Conservation (phyloP, 2,888 invertebrate genomes). For the Brachynemurus nebulosus region DNA sequence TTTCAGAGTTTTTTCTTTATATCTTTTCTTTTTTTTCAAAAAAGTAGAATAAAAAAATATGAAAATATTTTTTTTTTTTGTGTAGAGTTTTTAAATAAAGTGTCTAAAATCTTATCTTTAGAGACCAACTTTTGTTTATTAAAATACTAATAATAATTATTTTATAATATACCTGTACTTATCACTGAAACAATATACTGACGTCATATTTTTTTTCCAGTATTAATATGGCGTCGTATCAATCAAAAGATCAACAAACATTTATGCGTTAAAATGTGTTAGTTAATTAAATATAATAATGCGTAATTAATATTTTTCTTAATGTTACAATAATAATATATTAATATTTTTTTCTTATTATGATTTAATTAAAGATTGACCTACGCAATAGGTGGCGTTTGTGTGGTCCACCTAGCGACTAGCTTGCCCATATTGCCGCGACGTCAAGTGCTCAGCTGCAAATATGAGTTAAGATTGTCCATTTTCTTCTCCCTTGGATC, state of each 20-base stretch:
- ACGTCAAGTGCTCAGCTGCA: slow-evolving; percentile 58
- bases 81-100: no score
- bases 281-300: slow-evolving; percentile 6
- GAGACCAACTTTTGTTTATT: no score
- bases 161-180: slow-evolving; percentile 26
- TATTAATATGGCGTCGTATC: neutral
- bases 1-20: no score
- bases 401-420: slow-evolving; percentile 1
- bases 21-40: neutral
- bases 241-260: slow-evolving; percentile 7
- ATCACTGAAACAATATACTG: slow-evolving; percentile 24
- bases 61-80: slow-evolving; percentile 1
- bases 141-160: slow-evolving; percentile 2
- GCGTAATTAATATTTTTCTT: slow-evolving; percentile 1
- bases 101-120: no score
- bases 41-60: neutral
- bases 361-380: slow-evolving; percentile 11
- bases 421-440: slow-evolving; percentile 34
- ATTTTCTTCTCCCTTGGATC: slow-evolving; percentile 80
- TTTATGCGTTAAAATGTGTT: slow-evolving; percentile 5
- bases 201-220: neutral
- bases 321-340: slow-evolving; percentile 1
- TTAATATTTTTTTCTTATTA: slow-evolving; percentile 3
- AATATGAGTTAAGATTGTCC: slow-evolving; percentile 72
- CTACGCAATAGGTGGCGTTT: slow-evolving; percentile 12